Conservation (phyloP, 2,113 vertebrate genomes). For the Oreotrochilus melanogaster region DNA sequence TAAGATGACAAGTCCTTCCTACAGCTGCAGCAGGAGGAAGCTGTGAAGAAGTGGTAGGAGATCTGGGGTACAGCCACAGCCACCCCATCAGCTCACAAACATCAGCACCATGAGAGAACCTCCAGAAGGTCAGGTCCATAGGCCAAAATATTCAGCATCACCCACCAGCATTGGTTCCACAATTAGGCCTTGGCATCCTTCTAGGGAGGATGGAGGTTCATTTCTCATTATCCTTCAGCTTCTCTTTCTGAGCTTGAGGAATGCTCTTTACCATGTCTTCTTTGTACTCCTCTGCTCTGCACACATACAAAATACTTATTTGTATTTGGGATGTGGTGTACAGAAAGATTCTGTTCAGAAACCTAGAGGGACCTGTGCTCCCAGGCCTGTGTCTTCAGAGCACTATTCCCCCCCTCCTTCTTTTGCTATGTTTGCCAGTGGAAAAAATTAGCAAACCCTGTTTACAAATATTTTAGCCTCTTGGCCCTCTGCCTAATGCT, state of each 20-base stretch:
- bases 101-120: fast-evolving
- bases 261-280: neutral
- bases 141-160: neutral
- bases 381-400: neutral
- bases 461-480: conserved; percentile 70
- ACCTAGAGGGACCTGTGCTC: conserved; percentile 7
- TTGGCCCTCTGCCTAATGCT: conserved; percentile 52
- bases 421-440: conserved; percentile 31
- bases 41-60: neutral
- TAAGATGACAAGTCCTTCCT: neutral
- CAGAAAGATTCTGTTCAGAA: neutral
- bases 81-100: neutral
- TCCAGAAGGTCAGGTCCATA: neutral
- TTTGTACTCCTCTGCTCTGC: neutral
- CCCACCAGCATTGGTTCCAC: neutral
- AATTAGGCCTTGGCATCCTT: neutral
- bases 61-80: neutral
- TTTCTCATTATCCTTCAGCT: neutral
- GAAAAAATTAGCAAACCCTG: conserved; percentile 68
- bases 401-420: neutral
- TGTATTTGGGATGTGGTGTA: neutral
- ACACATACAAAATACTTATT: neutral
- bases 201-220: neutral
- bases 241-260: neutral
- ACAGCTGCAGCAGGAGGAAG: neutral